phyloP scores from a whole-genome alignment of 2,888 invertebrate genomes.

The Erebia epiphron region DNA sequence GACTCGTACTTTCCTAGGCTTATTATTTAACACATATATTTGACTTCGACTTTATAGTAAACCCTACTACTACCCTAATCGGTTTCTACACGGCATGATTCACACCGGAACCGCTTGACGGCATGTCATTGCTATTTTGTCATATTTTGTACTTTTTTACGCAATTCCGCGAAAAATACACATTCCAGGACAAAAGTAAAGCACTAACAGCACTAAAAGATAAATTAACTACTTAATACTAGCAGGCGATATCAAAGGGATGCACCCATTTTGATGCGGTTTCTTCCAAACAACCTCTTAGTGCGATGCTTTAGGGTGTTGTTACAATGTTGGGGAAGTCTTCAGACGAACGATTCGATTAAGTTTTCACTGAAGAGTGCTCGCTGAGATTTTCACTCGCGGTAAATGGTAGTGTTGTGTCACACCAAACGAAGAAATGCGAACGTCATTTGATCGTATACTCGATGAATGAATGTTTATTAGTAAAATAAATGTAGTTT shows the following conservation, averaged over 20 bases:
- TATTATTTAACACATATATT: too few relatives aligned
- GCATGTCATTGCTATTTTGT: too few relatives aligned
- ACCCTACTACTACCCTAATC: too few relatives aligned
- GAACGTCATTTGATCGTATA: neutral
- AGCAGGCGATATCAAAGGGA: conserved; percentile 30
- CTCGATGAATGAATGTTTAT: too few relatives aligned
- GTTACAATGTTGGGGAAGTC: conserved; percentile 34
- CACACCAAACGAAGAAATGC: conserved; percentile 24
- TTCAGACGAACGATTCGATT: conserved; percentile 44
- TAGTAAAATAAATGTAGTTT: too few relatives aligned
- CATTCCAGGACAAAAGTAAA: conserved; percentile 19
- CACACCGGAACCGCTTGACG: too few relatives aligned
- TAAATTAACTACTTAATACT: conserved; percentile 35
- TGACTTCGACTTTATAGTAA: too few relatives aligned
- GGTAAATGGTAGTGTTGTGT: conserved; percentile 39
- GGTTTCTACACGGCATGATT: too few relatives aligned
- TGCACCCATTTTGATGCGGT: conserved; percentile 35
- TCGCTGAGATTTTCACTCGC: conserved; percentile 38
- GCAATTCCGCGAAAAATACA: neutral
- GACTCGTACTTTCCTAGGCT: too few relatives aligned
- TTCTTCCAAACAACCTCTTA: conserved; percentile 37
- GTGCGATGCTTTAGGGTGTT: conserved; percentile 27
- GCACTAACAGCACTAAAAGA: conserved; percentile 32
- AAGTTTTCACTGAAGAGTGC: conserved; percentile 42
- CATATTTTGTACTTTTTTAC: neutral